Evolutionary conservation across 2,888 invertebrate genomes (phyloP), one percentile per base, ranked within the genome.

Genomic region (Sminthurides aquaticus): DNA sequence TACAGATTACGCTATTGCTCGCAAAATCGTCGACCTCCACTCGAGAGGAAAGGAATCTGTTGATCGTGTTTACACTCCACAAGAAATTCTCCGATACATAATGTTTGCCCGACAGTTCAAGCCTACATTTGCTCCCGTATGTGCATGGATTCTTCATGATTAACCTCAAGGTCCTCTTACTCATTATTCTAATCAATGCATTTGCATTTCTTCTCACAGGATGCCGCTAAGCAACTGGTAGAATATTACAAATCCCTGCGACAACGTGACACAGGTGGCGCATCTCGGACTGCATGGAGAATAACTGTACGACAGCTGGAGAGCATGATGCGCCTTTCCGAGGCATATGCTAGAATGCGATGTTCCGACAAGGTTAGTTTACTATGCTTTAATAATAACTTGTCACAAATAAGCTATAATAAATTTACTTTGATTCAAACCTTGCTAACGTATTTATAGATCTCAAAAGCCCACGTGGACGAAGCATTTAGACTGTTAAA

Each of bases 241-340:
- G 87, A 89, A 69, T 89, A 91, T 79, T 99, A 99, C 81, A 88
- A 88, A 20, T 85, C 86, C 69, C 81, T 99, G 62, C 83, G 99
- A 0, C 86, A 92, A 76, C 82, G 93, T 1, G 98, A 97, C 78
- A 76, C 78, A 34, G 86, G 87, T 29, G 77, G 78, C 2, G 83
- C 84, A 11, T 84, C 86, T 0, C 87, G 85, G 77, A 88, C 86
- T 60, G 87, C 94, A 0, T 98, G 97, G 95, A 83, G 97, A 62
- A 95, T 99, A 73, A 99, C 99, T 0, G 98, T 98, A 24, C 84
- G 99, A 0, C 99, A 99, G 77, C 80, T 96, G 68, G 95, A 96
- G 79, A 91, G 91, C 75, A 88, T 99, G 86, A 87, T 99, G 76
- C 89, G 99, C 15, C 83, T 99, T 26, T 90, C 97, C 0, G 99